phyloP scores from a whole-genome alignment of 2,797 vertebrate genomes.

The Myotis findleyi region DNA sequence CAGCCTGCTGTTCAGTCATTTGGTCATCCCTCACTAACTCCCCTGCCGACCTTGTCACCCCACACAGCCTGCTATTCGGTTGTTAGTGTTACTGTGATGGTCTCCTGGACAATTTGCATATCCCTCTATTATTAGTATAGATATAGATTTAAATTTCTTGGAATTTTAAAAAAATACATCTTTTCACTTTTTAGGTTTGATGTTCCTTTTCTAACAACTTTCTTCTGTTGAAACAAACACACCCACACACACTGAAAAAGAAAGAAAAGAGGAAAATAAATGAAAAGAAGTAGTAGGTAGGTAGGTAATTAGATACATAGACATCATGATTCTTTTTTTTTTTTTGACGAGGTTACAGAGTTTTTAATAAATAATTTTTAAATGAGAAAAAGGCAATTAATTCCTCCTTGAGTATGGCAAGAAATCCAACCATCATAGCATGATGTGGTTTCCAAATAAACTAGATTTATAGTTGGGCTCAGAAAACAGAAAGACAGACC shows the following conservation, averaged over 20 bases:
- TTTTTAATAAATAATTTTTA: conserved; percentile 15
- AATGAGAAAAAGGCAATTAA: neutral
- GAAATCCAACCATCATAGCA: neutral
- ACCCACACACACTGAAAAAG: neutral
- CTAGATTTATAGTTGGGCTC: neutral
- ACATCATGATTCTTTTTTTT: neutral
- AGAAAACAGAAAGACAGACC: conserved; percentile 1
- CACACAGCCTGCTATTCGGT: too few species aligned
- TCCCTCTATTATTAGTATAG: too few species aligned
- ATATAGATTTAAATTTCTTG: too few species aligned
- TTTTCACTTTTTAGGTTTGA: neutral
- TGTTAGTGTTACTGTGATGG: too few species aligned
- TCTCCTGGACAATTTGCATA: too few species aligned
- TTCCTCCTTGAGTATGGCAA: neutral
- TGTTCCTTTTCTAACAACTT: neutral
- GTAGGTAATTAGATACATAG: neutral
- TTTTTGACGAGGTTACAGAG: neutral
- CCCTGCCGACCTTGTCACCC: too few species aligned
- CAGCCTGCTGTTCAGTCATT: too few species aligned
- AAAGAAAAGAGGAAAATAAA: neutral
- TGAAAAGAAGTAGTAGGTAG: neutral
- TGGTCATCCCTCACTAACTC: too few species aligned
- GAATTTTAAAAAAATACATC: neutral
- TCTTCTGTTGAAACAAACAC: neutral
- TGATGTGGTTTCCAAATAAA: neutral